A percentile compares a stretch with the other conserved stretches of the same genome.
phyloP scores from a whole-genome alignment of 2,888 invertebrate species.

The Pogonocherus hispidulus region DNA sequence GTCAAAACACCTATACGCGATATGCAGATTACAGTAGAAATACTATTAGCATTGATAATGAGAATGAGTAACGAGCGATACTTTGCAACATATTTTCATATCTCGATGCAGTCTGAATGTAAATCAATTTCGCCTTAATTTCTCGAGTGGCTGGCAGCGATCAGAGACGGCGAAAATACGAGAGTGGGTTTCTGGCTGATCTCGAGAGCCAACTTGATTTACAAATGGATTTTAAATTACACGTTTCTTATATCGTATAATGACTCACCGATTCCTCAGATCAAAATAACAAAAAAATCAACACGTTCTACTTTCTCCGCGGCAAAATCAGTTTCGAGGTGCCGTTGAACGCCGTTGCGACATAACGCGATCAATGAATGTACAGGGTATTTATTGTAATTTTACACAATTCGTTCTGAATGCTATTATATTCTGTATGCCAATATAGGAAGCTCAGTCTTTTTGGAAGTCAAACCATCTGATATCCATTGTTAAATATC shows the following conservation, averaged over 20 bases:
- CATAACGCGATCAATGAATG: neutral
- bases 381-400: too few species aligned
- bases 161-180: slow-evolving; percentile 4
- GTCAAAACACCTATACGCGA: neutral
- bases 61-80: neutral
- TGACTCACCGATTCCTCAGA: slow-evolving; percentile 6
- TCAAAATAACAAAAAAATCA: neutral
- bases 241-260: neutral
- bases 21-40: neutral
- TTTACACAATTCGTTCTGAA: too few species aligned
- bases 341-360: neutral
- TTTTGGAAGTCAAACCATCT: too few species aligned
- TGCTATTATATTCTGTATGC: too few species aligned
- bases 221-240: slow-evolving; percentile 16
- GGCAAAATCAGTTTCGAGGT: neutral
- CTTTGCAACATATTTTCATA: neutral
- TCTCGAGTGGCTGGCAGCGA: slow-evolving; percentile 6
- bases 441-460: too few species aligned
- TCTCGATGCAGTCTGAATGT: slow-evolving; percentile 1
- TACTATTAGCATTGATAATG: neutral
- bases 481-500: too few species aligned
- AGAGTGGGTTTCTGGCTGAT: slow-evolving; percentile 15
- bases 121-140: slow-evolving; percentile 16
- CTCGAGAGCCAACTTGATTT: slow-evolving; percentile 13
- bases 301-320: slow-evolving; percentile 20